Conservation (phyloP, 2,888 invertebrate species). For the Sarcophaga variegata region DNA sequence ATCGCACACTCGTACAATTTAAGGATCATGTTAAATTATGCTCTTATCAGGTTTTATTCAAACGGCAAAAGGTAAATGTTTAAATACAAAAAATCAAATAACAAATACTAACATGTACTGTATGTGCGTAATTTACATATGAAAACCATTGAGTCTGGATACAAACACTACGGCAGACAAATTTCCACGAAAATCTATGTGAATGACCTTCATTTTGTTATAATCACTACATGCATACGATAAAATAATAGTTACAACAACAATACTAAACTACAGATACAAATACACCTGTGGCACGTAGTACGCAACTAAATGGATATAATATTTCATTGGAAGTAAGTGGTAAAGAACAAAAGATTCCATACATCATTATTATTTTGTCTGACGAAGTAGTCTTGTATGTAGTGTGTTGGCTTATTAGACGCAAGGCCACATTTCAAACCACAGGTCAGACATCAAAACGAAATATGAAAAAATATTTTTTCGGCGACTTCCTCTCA, state of each 20-base stretch:
- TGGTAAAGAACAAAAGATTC: not conserved
- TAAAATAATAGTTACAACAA: not conserved
- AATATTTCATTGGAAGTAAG: not conserved
- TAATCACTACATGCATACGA: not conserved
- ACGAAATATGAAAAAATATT: no score
- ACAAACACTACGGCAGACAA: not conserved
- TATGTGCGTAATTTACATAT: not conserved
- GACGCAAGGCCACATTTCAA: no score
- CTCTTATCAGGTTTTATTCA: not conserved
- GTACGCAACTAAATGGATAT: not conserved
- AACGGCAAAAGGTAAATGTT: constrained; percentile 12
- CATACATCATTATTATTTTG: no score
- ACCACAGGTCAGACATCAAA: no score
- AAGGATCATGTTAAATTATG: constrained; percentile 37
- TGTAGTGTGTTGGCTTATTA: no score
- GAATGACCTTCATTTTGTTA: constrained; percentile 17
- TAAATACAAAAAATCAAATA: constrained; percentile 28
- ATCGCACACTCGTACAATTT: not conserved
- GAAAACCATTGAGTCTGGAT: not conserved
- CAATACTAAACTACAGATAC: not conserved
- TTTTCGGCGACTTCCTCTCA: no score
- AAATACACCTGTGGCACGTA: constrained; percentile 10
- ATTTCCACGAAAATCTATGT: constrained; percentile 20
- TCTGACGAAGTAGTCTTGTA: no score
- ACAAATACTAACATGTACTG: not conserved